Base-by-base conservation (phyloP, 1,140 invertebrate genomes). In the Littorina saxatilis region DNA sequence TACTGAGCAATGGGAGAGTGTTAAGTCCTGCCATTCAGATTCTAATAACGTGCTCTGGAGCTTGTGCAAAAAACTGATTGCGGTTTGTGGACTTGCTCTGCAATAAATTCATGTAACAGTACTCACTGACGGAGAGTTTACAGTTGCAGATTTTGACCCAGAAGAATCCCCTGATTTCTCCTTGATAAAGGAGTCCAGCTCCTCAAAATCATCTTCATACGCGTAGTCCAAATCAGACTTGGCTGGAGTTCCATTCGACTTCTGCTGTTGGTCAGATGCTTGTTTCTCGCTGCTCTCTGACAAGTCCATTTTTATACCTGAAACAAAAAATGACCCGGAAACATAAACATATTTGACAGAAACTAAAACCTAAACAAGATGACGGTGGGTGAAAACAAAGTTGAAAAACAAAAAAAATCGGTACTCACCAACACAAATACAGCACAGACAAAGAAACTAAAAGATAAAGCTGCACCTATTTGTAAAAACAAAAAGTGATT, bases 121-220 rank as follows among this genome's bases (percentile, higher is more conserved):
- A 23, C n/a, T 58, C 29, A 63, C 27, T 9, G 5, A 9, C 4
- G n/a, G 32, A 66, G 7, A 23, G 32, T 23, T 32, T 35, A 35
- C 35, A 39, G 66, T 39, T 37, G 32, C 39, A 27, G 61, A 66
- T 0, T 66, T 23, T 4, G 66, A 68, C 23, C 32, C 37, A 27
- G 66, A 68, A 13, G 55, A 43, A 4, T 63, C 58, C 23, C 17
- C 39, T 40, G 55, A 78, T 29, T 58, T 66, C 13, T 78, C 76
- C n/a, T 78, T 23, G 35, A n/a, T 58, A 1, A 39, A 40, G 55
- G 70, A 73, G 37, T 78, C 76, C 3, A 43, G 37, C 52, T 78
- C 58, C 39, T 78, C 76, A 63, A 78, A 78, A 37, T 78, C 76
- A 43, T 78, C 76, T 43, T 78, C 39, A 43, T 78, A 78, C n/a